Evolutionary conservation across 2,888 invertebrate species (phyloP).

Genomic region (Polyommatus icarus): DNA sequence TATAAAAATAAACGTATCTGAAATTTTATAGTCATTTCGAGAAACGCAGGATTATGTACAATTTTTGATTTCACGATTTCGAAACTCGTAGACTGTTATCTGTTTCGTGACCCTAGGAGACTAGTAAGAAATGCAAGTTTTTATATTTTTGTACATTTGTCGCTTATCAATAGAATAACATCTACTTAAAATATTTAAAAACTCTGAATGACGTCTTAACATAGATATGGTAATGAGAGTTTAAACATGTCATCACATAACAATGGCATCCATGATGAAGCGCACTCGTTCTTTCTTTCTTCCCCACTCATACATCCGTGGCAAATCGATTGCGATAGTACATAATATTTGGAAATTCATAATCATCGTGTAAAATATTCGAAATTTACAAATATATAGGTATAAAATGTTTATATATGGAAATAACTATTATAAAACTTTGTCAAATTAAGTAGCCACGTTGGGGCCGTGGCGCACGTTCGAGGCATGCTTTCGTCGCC

Average conservation of each 20-base stretch:
- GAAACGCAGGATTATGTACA: slow-evolving; percentile 39
- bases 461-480: neutral
- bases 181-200: slow-evolving; percentile 71
- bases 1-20: slow-evolving; percentile 76
- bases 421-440: neutral
- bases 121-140: slow-evolving; percentile 78
- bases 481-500: neutral
- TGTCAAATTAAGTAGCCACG: neutral
- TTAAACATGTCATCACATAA: slow-evolving; percentile 39
- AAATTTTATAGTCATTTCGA: slow-evolving; percentile 57
- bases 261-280: slow-evolving; percentile 31
- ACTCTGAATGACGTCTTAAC: slow-evolving; percentile 61
- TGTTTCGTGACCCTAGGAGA: slow-evolving; percentile 74
- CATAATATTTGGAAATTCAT: slow-evolving; percentile 1
- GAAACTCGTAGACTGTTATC: slow-evolving; percentile 51
- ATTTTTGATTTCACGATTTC: slow-evolving; percentile 47
- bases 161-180: slow-evolving; percentile 77
- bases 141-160: slow-evolving; percentile 75
- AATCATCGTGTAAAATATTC: slow-evolving; percentile 9
- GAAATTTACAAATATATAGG: slow-evolving; percentile 13
- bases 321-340: slow-evolving; percentile 8
- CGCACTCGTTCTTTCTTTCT: slow-evolving; percentile 10
- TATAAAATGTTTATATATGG: slow-evolving; percentile 5
- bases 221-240: slow-evolving; percentile 75
- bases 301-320: slow-evolving; percentile 18